Evolutionary conservation across 1,140 invertebrate genomes (phyloP), one percentile per base, ranked within the genome.

Genomic region (Sitodiplosis mosellana): DNA sequence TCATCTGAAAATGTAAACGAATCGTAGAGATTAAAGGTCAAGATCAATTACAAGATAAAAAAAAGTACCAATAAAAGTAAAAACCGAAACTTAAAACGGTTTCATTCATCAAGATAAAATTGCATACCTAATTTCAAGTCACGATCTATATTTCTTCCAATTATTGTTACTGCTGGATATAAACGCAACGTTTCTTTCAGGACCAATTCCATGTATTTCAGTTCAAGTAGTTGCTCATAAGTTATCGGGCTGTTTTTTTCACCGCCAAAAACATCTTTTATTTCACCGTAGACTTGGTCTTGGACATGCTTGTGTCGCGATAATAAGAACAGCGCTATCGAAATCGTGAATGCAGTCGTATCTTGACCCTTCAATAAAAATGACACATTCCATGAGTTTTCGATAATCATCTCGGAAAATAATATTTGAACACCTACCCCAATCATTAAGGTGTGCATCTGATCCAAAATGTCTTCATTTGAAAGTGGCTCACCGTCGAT

Each of bases 401-500:
- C 7, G 14, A 34, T 34, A 34, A 14, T 34, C 33, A 34, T 36
- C n/a, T 10, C 8, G 34, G 8, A 8, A n/a, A n/a, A 36, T 36
- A 36, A 36, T 36, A 36, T 36, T 10, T 36, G 34, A 36, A 36
- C 42, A 8, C 20, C 20, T 47, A 79, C 79, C 66, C 75, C 78
- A 57, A 81, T 80, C 71, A 80, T 77, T 51, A 81, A 81, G 1
- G 78, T 81, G 49, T 78, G 74, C 2, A 79, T 75, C 65, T 79
- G 74, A 59, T 80, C 73, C 41, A 70, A 56, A 34, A 85, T 79
- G 54, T 81, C 78, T 21, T 67, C 59, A 54, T 78, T 66, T 6
- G 67, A 70, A 43, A 83, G 56, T 1, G 59, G 57, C 34, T 62
- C 58, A 1, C 66, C 73, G 47, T 70, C 66, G 6, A 69, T 56